Evolutionary conservation across 2,113 vertebrate genomes (phyloP), one percentile per base, ranked within the genome.

Genomic region (Anser brachyrhynchus): DNA sequence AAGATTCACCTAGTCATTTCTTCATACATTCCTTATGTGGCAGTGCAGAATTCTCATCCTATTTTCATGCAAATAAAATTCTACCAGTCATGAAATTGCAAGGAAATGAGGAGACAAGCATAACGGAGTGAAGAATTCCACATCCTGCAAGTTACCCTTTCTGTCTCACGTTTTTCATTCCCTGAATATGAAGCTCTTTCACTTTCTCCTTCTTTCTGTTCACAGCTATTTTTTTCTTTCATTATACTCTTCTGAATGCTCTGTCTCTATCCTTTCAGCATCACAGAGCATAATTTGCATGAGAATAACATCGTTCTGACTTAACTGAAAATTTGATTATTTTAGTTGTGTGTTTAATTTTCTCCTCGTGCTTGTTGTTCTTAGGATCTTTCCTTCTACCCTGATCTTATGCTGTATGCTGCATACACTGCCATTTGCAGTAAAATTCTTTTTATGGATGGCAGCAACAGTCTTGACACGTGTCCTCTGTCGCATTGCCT

Each of bases 1-100:
- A 66, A 91, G 77, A 84, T 91, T 91, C 70, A 84, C 90, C 81
- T 89, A 54, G 76, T 55, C 18, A 2, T 84, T 94, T 92, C 83
- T 93, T 93, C 88, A 90, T 90, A 92, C 83, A 62, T 87, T 89
- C 54, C 2, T 0, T 64, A 49, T 86, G 88, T 93, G 86, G 52
- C 54, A 67, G 37, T 41, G 57, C 66, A 80, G 84, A 72, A 84
- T 95, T 89, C 77, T 91, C 90, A 81, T 96, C 93, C 92, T 89
- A 96, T 94, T 96, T 92, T 96, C 74, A 96, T 96, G 96, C 92
- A 94, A 96, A 96, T 93, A 95, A 94, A 94, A 93, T 96, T 95
- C 92, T 93, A 78, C 76, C 86, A 89, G 92, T 96, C 95, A 96
- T 94, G 88, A 96, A 94, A 94, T 93, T 78, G 73, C 83, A 70